Evolutionary conservation across 2,888 invertebrate genomes (phyloP), one percentile per base, ranked within the genome.

Genomic region (Perizoma affinitatum): DNA sequence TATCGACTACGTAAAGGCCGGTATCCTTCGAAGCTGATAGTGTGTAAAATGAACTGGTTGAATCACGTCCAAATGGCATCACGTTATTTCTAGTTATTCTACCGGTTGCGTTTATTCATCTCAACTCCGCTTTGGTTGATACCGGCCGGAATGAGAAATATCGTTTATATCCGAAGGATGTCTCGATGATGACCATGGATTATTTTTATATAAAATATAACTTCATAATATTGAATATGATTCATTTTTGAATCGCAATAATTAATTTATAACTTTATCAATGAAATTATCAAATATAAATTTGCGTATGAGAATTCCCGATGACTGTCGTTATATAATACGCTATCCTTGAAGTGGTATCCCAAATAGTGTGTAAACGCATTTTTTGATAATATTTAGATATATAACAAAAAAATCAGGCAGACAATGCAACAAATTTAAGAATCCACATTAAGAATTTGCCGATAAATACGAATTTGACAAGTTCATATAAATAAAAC

Each of bases 11-110:
- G 34, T 55, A 45, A 57, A 11, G 48, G 35, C 61, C 49, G 61
- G 42, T 49, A 61, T 53, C 56, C 35, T 41, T 41, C 7, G 57
- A 61, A 61, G 61, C 61, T 49, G 56, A 45, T 40, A 53, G 22
- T 42, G 54, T 56, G 47, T 47, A 9, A 43, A 50, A 8, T 52
- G 10, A 59, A 35, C 22, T 35, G n/a, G 22, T 33, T 40, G 22
- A 49, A 54, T 49, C 41, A 3, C 34, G 3, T 6, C 0, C 42
- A 40, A 40, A 8, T 22, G 22, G 22, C 22, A 22, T 22, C 22
- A 22, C 22, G 22, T 22, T 22, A 22, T 22, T 22, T 22, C 22
- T 2, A 22, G 22, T 22, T 22, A 45, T 41, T 46, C 22, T 43
- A 46, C 7, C 5, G 0, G 45, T 50, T 45, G 9, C 9, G 44